phyloP scores from a whole-genome alignment of 53 echinoderm and acorn worm species.

The Zoroaster sp. region DNA sequence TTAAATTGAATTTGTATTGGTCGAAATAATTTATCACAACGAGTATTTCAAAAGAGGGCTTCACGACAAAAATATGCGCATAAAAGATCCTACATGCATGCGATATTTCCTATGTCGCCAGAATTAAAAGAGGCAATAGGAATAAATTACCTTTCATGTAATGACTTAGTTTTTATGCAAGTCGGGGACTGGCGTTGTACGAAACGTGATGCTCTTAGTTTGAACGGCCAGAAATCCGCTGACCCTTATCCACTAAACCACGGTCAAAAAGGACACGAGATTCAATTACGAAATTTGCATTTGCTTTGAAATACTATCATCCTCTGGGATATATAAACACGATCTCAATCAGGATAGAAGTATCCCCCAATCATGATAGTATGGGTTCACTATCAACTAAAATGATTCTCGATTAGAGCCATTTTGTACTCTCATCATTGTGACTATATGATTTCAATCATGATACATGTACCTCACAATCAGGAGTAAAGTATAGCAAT shows the following conservation, averaged over 20 bases:
- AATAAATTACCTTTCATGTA: neutral
- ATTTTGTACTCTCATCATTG: too few relatives aligned
- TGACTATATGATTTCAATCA: too few relatives aligned
- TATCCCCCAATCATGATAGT: too few relatives aligned
- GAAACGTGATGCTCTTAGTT: neutral
- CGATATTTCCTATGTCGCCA: neutral
- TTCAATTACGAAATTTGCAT: conserved; percentile 9
- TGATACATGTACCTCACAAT: too few relatives aligned
- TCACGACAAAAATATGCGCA: neutral
- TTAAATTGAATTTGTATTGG: too few relatives aligned
- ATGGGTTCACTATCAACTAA: too few relatives aligned
- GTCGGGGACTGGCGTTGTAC: neutral
- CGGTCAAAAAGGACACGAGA: neutral
- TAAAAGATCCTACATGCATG: too few relatives aligned
- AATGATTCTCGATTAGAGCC: too few relatives aligned
- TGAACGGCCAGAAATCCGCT: neutral
- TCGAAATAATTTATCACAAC: too few relatives aligned
- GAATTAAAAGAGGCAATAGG: neutral
- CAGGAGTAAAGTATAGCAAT: too few relatives aligned
- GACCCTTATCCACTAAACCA: neutral
- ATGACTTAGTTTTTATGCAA: neutral
- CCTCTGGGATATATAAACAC: neutral
- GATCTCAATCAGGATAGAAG: too few relatives aligned
- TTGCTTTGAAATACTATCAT: neutral
- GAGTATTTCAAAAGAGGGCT: too few relatives aligned